phyloP scores from a whole-genome alignment of 1,140 invertebrate genomes.

The Leptopilina boulardi region DNA sequence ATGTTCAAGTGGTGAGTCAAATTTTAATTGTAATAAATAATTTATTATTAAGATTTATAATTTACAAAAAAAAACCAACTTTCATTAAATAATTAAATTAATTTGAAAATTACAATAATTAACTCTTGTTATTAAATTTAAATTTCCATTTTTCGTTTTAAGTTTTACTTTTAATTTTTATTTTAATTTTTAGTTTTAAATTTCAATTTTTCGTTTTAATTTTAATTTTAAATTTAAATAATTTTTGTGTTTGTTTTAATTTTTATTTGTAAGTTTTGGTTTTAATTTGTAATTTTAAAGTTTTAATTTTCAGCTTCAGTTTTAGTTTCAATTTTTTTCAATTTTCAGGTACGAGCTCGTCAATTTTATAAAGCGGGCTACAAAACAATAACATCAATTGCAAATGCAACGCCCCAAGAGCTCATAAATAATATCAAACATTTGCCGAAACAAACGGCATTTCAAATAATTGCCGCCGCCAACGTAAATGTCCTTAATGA shows the following conservation, averaged over 20 bases:
- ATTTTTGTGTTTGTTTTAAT: background rate
- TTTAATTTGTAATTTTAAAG: no score
- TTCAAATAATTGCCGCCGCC: constrained; percentile 88
- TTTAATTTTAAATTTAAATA: constrained; percentile 44
- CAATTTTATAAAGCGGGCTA: constrained; percentile 90
- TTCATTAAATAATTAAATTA: no score
- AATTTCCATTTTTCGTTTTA: no score
- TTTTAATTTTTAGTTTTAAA: no score
- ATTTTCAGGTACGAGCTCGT: constrained; percentile 84
- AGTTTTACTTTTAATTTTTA: no score
- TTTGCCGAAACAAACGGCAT: constrained; percentile 82
- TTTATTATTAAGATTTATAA: no score
- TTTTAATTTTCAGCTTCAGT: background rate
- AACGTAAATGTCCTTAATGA: constrained; percentile 78
- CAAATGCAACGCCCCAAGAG: constrained; percentile 80
- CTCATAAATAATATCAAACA: constrained; percentile 83
- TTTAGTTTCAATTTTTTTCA: background rate
- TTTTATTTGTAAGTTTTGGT: background rate
- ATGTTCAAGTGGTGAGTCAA: constrained; percentile 84
- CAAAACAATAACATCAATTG: constrained; percentile 85
- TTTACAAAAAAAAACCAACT: no score
- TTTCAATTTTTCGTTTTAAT: background rate
- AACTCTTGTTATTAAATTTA: no score
- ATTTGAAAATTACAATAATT: no score
- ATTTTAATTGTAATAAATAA: no score